Conservation (phyloP, 2,113 vertebrate genomes). For the Sinocyclocheilus rhinocerous region DNA sequence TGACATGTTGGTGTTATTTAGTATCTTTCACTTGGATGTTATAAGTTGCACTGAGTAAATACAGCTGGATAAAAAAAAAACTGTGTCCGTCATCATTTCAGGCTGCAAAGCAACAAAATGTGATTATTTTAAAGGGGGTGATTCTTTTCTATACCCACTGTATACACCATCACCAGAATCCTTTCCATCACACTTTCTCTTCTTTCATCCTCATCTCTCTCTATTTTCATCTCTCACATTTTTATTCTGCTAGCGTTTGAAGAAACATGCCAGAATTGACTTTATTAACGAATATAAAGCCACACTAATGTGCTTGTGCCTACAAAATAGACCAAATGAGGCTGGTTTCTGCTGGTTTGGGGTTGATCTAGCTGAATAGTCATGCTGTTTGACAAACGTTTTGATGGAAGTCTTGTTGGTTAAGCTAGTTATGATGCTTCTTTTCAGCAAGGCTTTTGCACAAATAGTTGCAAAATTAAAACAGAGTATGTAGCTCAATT, state of each 20-base stretch:
- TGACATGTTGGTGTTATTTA: too few species aligned
- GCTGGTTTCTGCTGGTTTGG: background rate
- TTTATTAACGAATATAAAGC: background rate
- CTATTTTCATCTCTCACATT: constrained; percentile 9
- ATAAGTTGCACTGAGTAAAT: too few species aligned
- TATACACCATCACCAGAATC: constrained; percentile 31
- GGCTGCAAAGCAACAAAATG: too few species aligned
- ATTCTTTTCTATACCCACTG: too few species aligned
- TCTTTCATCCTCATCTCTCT: constrained; percentile 13
- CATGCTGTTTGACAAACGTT: background rate
- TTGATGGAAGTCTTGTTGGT: background rate
- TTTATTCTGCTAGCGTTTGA: background rate
- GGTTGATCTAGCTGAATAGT: background rate
- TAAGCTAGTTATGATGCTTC: background rate
- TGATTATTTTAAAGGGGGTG: too few species aligned
- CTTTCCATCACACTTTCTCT: constrained; percentile 17
- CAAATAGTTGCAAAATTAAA: background rate
- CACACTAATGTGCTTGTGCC: background rate
- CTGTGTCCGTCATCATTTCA: too few species aligned
- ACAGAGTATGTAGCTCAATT: background rate
- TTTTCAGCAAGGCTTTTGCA: background rate
- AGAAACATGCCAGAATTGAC: constrained; percentile 12
- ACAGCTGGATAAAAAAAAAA: too few species aligned
- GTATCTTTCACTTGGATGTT: too few species aligned
- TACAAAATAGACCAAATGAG: background rate